Base-by-base conservation (phyloP, 2,113 vertebrate genomes). In the Ameiurus melas region DNA sequence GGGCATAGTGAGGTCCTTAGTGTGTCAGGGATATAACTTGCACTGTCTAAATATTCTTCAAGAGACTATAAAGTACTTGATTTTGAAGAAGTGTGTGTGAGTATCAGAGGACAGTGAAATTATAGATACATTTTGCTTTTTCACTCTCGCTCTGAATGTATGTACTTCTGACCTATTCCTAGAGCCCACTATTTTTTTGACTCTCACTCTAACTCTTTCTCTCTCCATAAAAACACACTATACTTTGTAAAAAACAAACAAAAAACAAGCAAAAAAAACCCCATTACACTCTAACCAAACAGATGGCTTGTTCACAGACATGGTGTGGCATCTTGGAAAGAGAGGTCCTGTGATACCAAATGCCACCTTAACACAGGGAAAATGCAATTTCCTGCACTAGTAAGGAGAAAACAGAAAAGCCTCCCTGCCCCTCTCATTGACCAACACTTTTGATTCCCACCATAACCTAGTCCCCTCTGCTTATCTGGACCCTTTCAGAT, bases 231-330 rank as follows among this genome's bases (percentile, higher is more conserved):
- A 93, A 95, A 92, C 91, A 60, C 81, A 64, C 10, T 43, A 39
- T 62, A 53, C 47, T 53, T 78, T 3, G 4, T 75, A 39, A 5
- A 33, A 70, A 68, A 51, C 47, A 2, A 94, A 94, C 94, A 94
- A 71, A 25, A 47, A 47, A 47, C 5, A 47, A 47, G 25, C 22
- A 16, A 33, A 33, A 33, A 78, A 75, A 14, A 92, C 93, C 94
- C 94, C 94, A 93, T 92, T 90, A 92, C 91, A 92, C 93, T 92
- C 94, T 94, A 93, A 92, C 91, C 93, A 94, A 95, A 95, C 95
- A 95, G 95, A 95, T 96, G 95, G 95, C 93, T 94, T 93, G 93
- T 95, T 93, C 93, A 75, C 92, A 93, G 94, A 92, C 89, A 96
- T 93, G 93, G 91, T 90, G 91, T 93, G 90, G 92, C 93, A 93